Evolutionary conservation across 1,140 invertebrate species (phyloP).

Genomic region (Lepidurus packardi): DNA sequence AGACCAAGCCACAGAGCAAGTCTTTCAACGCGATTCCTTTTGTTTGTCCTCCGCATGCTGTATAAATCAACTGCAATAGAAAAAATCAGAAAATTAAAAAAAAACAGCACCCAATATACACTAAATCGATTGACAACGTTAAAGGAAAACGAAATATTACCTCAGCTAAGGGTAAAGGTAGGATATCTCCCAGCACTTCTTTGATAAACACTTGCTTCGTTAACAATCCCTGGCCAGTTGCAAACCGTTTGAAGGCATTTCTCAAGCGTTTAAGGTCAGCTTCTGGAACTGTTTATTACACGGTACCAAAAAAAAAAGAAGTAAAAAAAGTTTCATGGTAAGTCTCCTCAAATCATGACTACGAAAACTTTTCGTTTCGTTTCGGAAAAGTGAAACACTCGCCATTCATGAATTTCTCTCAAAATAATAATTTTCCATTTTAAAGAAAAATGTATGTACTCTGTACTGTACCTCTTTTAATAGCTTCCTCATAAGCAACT

Average conservation of each 20-base stretch:
- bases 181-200: slow-evolving; percentile 76
- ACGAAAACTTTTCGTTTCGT: slow-evolving; percentile 24
- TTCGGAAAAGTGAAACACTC: too few species aligned
- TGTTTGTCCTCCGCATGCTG: slow-evolving; percentile 69
- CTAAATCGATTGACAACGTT: not conserved
- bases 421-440: not conserved
- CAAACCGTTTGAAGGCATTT: slow-evolving; percentile 76
- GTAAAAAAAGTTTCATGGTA: not conserved
- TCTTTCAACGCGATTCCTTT: slow-evolving; percentile 78
- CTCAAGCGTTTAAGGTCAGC: slow-evolving; percentile 69
- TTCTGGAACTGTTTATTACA: slow-evolving; percentile 51
- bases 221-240: slow-evolving; percentile 62
- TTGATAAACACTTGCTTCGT: slow-evolving; percentile 66
- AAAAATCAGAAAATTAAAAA: slow-evolving; percentile 23
- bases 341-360: slow-evolving; percentile 32
- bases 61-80: slow-evolving; percentile 59
- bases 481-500: slow-evolving; percentile 77
- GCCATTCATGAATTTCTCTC: too few species aligned
- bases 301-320: not conserved
- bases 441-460: slow-evolving; percentile 26
- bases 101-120: too few species aligned
- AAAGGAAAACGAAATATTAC: slow-evolving; percentile 41
- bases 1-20: slow-evolving; percentile 70
- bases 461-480: slow-evolving; percentile 63
- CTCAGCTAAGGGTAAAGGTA: slow-evolving; percentile 69